Evolutionary conservation across 2,888 invertebrate genomes (phyloP), one percentile per base, ranked within the genome.

Genomic region (Ochropleura leucogaster): DNA sequence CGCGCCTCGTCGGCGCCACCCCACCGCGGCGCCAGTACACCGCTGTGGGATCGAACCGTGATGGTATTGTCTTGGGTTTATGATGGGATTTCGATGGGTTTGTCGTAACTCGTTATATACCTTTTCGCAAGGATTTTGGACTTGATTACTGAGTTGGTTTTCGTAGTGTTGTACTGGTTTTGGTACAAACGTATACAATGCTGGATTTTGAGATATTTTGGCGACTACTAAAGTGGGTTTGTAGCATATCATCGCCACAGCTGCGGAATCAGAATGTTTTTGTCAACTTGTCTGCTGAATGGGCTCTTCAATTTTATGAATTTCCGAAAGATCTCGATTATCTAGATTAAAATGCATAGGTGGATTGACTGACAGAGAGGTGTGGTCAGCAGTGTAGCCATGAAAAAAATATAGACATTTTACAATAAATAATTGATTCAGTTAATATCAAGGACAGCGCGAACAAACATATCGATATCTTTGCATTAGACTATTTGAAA

Each of bases 1-100:
- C 91, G 91, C 93, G 91, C 90, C 91, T 77, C 72, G 76, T 79
- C 81, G 92, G 91, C 93, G 93, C 95, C 94, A 80, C 88, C 88
- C 89, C 89, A 89, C 90, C 95, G 94, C 92, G 93, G 92, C 92
- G 89, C 87, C 83, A 77, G 77, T 65, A 78, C 70, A 89, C 87
- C 89, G 89, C 88, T 89, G 89, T 91, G 90, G 92, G 89, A 88
- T 89, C 75, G 81, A 84, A 72, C 67, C 42, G 81, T 83, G 83
- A 74, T 89, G 88, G 86, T 85, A 87, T 81, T 87, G 78, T 87
- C 84, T 85, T 79, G 73, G 69, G 70, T 77, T 65, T 75, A 69
- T 82, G 72, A 74, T 77, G 73, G 72, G 70, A 84, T 76, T 81
- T 73, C 72, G 55, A 68, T 75, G 70, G 51, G 64, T 65, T 74